Conservation (phyloP, 2,113 vertebrate genomes). For the Ceyx melanurus region DNA sequence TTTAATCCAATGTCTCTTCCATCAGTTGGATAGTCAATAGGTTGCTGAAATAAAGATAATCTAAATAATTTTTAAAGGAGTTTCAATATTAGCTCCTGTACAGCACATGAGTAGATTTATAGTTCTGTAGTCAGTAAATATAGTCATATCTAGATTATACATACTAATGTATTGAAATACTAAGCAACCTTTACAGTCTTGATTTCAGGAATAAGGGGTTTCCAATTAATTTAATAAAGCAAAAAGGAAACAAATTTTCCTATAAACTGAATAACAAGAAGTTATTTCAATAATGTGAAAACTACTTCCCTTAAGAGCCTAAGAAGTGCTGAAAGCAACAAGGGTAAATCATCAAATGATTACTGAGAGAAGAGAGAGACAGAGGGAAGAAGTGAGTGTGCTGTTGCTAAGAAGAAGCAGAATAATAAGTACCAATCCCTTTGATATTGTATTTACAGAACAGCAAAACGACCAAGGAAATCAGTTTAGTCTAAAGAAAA, state of each 20-base stretch:
- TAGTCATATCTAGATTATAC: background rate
- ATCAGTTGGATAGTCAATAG: background rate
- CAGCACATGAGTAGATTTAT: background rate
- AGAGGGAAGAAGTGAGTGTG: background rate
- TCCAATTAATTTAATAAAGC: background rate
- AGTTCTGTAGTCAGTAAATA: background rate
- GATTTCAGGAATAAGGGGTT: background rate
- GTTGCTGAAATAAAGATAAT: conserved; percentile 27
- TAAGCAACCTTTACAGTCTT: background rate
- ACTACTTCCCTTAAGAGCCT: background rate
- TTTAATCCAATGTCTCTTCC: too few relatives aligned
- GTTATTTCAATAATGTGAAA: background rate
- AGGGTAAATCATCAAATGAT: background rate
- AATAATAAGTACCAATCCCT: background rate
- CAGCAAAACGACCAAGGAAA: conserved; percentile 14
- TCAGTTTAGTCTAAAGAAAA: conserved; percentile 33
- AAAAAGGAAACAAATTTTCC: conserved; percentile 29
- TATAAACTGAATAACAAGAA: background rate
- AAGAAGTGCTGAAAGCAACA: background rate
- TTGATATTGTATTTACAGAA: background rate
- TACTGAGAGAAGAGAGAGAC: background rate
- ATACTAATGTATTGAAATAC: background rate
- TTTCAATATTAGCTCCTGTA: background rate
- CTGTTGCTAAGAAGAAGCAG: background rate
- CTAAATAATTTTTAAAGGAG: background rate